These are phyloP conservation scores for Pocillopora damicornis DNA, from an alignment of 64 coral and sea anemone genomes.

Conservation along the genomic window DNA sequence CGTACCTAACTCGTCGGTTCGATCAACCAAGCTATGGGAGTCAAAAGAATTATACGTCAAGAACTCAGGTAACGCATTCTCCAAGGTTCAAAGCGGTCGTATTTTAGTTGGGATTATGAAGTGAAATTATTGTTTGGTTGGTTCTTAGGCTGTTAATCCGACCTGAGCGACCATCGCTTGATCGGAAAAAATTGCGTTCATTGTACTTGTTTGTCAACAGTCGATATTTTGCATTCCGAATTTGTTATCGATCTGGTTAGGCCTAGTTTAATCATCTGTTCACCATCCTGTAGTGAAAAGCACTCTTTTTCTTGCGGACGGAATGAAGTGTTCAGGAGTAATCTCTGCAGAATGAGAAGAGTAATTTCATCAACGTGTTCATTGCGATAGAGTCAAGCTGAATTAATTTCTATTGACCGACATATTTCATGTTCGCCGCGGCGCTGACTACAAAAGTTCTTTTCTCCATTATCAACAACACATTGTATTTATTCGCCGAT, in stretches of 20 bases:
- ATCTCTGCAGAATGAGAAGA: background rate
- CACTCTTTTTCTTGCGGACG: background rate
- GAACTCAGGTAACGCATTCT: slow-evolving; percentile 24
- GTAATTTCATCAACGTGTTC: background rate
- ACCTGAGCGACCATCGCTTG: background rate
- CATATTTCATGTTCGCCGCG: background rate
- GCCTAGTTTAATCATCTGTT: background rate
- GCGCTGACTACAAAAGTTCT: background rate
- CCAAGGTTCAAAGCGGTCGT: background rate
- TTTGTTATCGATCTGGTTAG: background rate
- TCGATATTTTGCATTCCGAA: background rate
- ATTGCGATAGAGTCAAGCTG: background rate
- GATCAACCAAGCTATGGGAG: slow-evolving; percentile 19
- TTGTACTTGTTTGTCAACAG: slow-evolving; percentile 25
- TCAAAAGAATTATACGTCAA: background rate
- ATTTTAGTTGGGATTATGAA: background rate
- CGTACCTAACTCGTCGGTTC: slow-evolving; percentile 13
- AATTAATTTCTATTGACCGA: background rate
- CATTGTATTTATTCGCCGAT: background rate
- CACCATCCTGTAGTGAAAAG: background rate
- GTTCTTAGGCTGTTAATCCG: background rate
- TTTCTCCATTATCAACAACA: background rate
- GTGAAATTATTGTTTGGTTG: background rate
- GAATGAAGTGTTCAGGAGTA: background rate
- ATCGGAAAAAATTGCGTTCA: background rate